Conservation (phyloP, 2,797 vertebrate species). For the Enteromius paludinosus region DNA sequence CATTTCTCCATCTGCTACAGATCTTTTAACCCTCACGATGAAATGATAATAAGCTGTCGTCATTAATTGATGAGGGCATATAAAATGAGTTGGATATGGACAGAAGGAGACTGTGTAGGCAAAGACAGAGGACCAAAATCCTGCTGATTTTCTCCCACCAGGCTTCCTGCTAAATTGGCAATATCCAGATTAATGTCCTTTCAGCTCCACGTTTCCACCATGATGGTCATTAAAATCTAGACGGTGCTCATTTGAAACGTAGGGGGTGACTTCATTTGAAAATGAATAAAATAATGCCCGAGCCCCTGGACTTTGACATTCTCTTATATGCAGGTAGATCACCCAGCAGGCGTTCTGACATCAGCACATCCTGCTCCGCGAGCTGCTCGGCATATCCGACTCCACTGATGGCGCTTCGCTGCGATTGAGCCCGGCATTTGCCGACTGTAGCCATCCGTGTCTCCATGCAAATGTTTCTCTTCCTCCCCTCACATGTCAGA, state of each 20-base stretch:
- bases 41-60: slow-evolving; percentile 54
- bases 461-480: slow-evolving; percentile 89
- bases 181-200: slow-evolving; percentile 58
- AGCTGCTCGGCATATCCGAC: slow-evolving; percentile 12
- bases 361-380: slow-evolving; percentile 11
- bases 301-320: slow-evolving; percentile 28
- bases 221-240: slow-evolving; percentile 55
- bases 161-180: slow-evolving; percentile 51
- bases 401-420: slow-evolving; percentile 37
- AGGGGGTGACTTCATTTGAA: slow-evolving; percentile 48
- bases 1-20: slow-evolving; percentile 34
- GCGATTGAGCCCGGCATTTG: slow-evolving; percentile 74
- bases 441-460: slow-evolving; percentile 83
- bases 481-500: slow-evolving; percentile 89
- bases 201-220: slow-evolving; percentile 54
- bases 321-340: slow-evolving; percentile 35
- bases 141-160: slow-evolving; percentile 52
- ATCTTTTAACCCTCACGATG: slow-evolving; percentile 43
- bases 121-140: slow-evolving; percentile 46
- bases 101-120: slow-evolving; percentile 48
- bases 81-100: slow-evolving; percentile 50
- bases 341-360: slow-evolving; percentile 13
- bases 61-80: slow-evolving; percentile 55
- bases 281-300: slow-evolving; percentile 42
- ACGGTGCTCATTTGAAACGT: slow-evolving; percentile 41